phyloP scores from a whole-genome alignment of 2,113 vertebrate genomes.

The Passer montanus region DNA sequence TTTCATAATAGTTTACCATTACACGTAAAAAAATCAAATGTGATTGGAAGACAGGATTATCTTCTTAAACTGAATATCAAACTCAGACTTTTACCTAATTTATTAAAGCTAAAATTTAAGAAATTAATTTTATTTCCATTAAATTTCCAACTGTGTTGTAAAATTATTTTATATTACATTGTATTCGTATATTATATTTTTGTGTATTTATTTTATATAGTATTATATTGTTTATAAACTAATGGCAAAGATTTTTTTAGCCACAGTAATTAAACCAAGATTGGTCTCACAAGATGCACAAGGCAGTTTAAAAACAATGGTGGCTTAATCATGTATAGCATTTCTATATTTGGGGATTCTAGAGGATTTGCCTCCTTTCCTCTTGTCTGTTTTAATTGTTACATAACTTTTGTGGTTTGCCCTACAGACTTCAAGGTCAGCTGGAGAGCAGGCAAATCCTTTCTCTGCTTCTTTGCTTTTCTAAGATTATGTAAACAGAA shows the following conservation, averaged over 20 bases:
- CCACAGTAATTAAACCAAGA: not conserved
- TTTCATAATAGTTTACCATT: not conserved
- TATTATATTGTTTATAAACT: not conserved
- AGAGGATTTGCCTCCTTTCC: constrained; percentile 1
- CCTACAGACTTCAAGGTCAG: constrained; percentile 59
- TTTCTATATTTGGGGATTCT: constrained; percentile 19
- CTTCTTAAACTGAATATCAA: not conserved
- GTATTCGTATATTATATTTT: not conserved
- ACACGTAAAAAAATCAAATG: not conserved
- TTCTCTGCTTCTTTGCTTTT: not conserved
- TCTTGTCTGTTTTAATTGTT: constrained; percentile 60
- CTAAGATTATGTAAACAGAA: constrained; percentile 44
- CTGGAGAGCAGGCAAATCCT: constrained; percentile 2
- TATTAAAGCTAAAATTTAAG: not conserved
- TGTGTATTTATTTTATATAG: not conserved
- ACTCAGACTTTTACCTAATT: not conserved
- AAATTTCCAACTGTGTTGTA: not conserved
- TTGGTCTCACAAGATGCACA: not conserved
- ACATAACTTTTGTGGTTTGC: constrained; percentile 55
- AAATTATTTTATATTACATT: not conserved
- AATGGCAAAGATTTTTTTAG: not conserved
- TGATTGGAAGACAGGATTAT: not conserved
- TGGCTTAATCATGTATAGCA: not conserved
- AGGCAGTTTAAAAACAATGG: not conserved
- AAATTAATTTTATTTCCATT: not conserved